Conservation (phyloP, 2,113 vertebrate genomes). For the Eurypyga helias region DNA sequence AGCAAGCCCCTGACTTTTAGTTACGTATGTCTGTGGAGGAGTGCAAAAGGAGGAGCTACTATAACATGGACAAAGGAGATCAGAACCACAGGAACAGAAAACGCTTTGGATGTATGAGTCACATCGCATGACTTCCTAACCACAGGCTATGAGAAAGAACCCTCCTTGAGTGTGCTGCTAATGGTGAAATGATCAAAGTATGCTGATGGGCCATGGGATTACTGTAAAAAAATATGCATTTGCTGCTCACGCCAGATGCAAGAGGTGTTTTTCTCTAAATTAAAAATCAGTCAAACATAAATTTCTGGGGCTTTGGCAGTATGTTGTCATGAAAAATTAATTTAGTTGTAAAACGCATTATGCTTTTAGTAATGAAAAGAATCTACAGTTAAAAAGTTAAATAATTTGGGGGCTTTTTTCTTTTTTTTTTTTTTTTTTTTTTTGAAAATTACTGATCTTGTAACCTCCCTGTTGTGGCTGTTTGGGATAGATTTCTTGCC, state of each 20-base stretch:
- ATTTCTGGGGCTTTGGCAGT: neutral
- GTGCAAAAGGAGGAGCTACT: neutral
- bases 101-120: neutral
- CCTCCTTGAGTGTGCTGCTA: neutral
- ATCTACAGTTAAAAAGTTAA: neutral
- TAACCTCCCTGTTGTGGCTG: neutral
- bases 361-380: neutral
- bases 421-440: neutral
- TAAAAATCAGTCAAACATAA: neutral
- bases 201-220: neutral
- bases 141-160: neutral
- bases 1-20: neutral
- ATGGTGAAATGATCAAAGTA: neutral
- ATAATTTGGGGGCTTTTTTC: neutral
- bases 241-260: neutral
- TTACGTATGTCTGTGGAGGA: neutral
- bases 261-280: neutral
- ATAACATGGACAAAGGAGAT: neutral
- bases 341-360: neutral
- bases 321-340: neutral
- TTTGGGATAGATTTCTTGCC: constrained; percentile 12
- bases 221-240: neutral
- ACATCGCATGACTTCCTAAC: neutral
- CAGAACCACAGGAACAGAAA: neutral
- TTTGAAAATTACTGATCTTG: no score